A percentile compares a stretch with the other conserved stretches of the same genome.
Evolutionary conservation across 2,113 vertebrate species (phyloP).

Genomic region (Hippocampus zosterae): DNA sequence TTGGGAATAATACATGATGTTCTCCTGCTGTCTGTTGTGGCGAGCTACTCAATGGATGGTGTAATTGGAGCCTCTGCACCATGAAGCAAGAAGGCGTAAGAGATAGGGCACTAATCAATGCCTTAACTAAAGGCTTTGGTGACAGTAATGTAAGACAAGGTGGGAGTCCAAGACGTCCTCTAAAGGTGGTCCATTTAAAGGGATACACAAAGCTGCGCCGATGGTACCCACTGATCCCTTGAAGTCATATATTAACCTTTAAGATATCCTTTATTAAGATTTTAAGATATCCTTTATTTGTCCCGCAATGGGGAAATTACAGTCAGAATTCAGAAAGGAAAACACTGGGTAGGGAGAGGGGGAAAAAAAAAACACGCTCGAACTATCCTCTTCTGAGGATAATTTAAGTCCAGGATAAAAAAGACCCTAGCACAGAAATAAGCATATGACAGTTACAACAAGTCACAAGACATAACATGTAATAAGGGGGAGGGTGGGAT

Average conservation of each 20-base stretch:
- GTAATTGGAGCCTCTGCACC: constrained; percentile 66
- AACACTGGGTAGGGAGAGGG: too few species aligned
- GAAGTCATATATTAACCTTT: background rate
- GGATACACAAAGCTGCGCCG: constrained; percentile 35
- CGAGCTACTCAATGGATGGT: constrained; percentile 46
- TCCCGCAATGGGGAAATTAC: too few species aligned
- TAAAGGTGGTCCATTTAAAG: constrained; percentile 63
- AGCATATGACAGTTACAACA: too few species aligned
- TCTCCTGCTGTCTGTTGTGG: constrained; percentile 37
- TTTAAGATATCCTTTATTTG: too few species aligned
- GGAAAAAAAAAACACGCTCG: too few species aligned
- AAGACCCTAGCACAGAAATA: too few species aligned
- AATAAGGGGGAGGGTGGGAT: too few species aligned
- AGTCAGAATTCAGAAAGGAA: too few species aligned
- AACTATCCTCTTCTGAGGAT: too few species aligned
- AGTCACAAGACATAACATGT: too few species aligned
- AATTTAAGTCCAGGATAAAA: too few species aligned
- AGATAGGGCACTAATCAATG: constrained; percentile 69
- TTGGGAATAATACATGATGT: constrained; percentile 29
- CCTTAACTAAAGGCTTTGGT: constrained; percentile 73
- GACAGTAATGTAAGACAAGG: constrained; percentile 67
- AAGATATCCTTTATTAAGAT: too few species aligned
- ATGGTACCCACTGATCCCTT: constrained; percentile 24
- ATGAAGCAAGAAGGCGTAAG: constrained; percentile 57
- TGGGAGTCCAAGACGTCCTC: constrained; percentile 50